Evolutionary conservation across 2,888 invertebrate genomes (phyloP), one percentile per base, ranked within the genome.

Genomic region (Melanargia galathea): DNA sequence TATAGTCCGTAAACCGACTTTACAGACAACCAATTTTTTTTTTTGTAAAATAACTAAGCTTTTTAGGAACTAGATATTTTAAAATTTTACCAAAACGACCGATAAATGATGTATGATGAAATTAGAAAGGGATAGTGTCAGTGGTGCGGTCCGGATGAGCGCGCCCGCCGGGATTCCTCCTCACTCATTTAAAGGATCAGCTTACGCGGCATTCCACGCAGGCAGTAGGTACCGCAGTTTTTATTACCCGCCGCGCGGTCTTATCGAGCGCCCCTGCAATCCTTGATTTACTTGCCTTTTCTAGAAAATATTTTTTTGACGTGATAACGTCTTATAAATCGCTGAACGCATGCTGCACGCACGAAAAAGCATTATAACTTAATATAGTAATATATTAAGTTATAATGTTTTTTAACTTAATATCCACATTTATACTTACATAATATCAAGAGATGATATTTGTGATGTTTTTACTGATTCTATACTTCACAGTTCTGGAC

Each of bases 111-210:
- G n/a, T n/a, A n/a, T n/a, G n/a, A n/a, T n/a, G 13, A 43, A 43
- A 40, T 55, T 45, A 65, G 45, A 57, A 52, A 48, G 82, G 75
- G 76, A 72, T 75, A 78, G 76, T 79, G 78, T 78, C 80, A 80
- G 78, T 82, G 80, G 86, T 87, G 84, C 84, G 79, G 78, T 80
- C 84, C 78, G 85, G 85, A 86, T 87, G 86, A 86, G 82, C 83
- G 82, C 82, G 81, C 75, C 73, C 71, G 72, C 72, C 76, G 76
- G 77, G 80, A 79, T 78, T 77, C 81, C 75, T 77, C 78, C 75
- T 82, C 79, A 81, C 80, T 86, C 82, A 83, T 80, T 83, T 81
- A 79, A 78, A 74, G 78, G 82, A 87, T 89, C 87, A 78, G 73
- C 79, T 87, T 87, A 86, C 87, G 73, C 77, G 73, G 77, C 84